Conservation (phyloP, 2,888 invertebrate genomes). For the Phyllotreta cruciferae region DNA sequence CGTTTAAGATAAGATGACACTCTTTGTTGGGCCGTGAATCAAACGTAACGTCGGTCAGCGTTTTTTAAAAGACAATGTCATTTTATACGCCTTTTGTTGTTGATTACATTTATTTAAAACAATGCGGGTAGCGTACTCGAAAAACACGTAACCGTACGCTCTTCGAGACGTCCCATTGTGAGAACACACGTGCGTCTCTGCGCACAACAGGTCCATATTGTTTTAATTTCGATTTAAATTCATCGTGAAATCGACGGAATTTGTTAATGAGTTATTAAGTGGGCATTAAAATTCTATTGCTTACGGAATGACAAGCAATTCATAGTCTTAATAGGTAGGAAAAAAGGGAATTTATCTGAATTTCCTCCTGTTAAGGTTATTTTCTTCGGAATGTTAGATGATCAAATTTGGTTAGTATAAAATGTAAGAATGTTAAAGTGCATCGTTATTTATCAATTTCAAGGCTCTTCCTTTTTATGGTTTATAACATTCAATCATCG, state of each 20-base stretch:
- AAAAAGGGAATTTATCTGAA: no score
- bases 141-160: conserved; percentile 27
- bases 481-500: no score
- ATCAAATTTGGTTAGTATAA: no score
- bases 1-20: conserved; percentile 31
- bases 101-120: conserved; percentile 37
- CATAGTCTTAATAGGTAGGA: no score
- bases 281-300: no score
- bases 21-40: conserved; percentile 37
- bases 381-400: no score
- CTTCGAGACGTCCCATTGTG: conserved; percentile 3
- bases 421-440: no score
- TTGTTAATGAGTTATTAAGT: neutral
- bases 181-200: conserved; percentile 1
- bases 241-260: neutral
- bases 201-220: conserved; percentile 2
- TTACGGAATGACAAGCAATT: no score
- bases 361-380: no score
- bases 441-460: no score
- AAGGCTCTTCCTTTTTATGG: no score
- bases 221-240: conserved; percentile 4
- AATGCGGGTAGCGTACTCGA: conserved; percentile 37
- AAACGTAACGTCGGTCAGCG: conserved; percentile 44
- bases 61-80: conserved; percentile 39
- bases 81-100: conserved; percentile 37